Percentiles rank a stretch among this genome's conserved stretches.
These are phyloP conservation scores for Glomeris maerens DNA, from an alignment of 1,140 invertebrate genomes.

Conservation along the genomic window DNA sequence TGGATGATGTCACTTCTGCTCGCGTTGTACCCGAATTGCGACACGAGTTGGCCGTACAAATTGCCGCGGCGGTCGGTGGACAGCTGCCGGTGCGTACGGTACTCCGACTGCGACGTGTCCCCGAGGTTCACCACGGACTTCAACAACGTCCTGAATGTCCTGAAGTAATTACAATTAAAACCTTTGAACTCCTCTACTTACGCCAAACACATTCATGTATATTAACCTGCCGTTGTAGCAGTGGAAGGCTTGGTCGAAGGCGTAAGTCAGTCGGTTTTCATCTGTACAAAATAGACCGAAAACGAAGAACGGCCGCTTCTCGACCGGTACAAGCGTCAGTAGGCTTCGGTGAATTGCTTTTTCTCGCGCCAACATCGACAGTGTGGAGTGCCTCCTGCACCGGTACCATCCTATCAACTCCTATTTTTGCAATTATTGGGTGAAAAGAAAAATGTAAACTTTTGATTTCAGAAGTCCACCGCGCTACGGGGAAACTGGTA, in stretches of 20 bases:
- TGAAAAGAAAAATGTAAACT: too few species aligned
- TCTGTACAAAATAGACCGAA: neutral
- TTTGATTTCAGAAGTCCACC: too few species aligned
- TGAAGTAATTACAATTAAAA: neutral
- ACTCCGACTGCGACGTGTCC: neutral
- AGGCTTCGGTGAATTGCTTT: slow-evolving; percentile 1
- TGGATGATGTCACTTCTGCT: too few species aligned
- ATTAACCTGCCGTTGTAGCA: neutral
- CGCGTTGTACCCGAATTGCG: too few species aligned
- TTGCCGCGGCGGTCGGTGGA: neutral
- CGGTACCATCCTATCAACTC: slow-evolving; percentile 3
- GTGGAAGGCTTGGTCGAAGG: neutral
- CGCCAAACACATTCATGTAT: too few species aligned
- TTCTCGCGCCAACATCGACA: neutral
- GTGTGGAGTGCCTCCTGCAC: neutral
- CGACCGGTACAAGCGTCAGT: neutral
- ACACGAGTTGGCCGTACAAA: neutral
- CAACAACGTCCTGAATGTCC: neutral
- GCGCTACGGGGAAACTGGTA: too few species aligned
- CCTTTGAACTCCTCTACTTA: too few species aligned
- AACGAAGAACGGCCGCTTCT: neutral
- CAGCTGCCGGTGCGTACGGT: neutral
- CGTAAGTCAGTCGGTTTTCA: neutral
- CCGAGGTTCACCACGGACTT: neutral
- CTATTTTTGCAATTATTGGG: too few species aligned